Evolutionary conservation across 2,797 vertebrate genomes (phyloP), one percentile per base, ranked within the genome.

Genomic region (Acipenser ruthenus): DNA sequence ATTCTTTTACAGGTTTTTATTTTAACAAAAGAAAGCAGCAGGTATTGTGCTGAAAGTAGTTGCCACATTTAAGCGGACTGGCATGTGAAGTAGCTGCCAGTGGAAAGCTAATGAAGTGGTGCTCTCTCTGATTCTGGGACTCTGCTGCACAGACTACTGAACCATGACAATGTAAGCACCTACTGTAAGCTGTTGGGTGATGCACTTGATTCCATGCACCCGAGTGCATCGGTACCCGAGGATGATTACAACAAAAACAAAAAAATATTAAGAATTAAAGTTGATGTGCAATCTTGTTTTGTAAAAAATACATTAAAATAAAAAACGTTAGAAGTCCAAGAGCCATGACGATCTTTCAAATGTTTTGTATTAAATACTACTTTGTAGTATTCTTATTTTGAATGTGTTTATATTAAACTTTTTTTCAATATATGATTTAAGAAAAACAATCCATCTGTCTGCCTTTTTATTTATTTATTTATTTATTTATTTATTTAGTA

Each of bases 321-420:
- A 91, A 94, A 90, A 91, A 94, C 88, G 89, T 91, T 88, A 90
- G 88, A 87, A 92, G 86, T 93, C 92, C 86, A 86, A 88, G 82
- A 83, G 79, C 78, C 87, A 72, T 74, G 65, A 67, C 81, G 76
- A 75, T 84, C 79, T 75, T 85, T 84, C 83, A 83, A 84, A 82
- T 91, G 78, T 78, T 92, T 89, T 91, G 80, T 88, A 80, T 82
- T 78, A 76, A 73, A 69, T 85, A 77, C 75, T 82, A 72, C 78
- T 79, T 65, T 88, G 89, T 87, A 71, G 78, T 88, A 86, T 88
- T 91, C 76, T 76, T 82, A 83, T 18, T 80, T 78, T 60, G 73
- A 79, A 82, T 82, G 74, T 87, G 84, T 90, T 87, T 88, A 85
- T 86, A 90, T 84, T 91, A 91, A 92, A 86, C 80, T 87, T 92